Percentiles rank a stretch among this genome's conserved stretches.
Evolutionary conservation across 2,797 vertebrate genomes (phyloP).

Genomic region (Rhinella marina): DNA sequence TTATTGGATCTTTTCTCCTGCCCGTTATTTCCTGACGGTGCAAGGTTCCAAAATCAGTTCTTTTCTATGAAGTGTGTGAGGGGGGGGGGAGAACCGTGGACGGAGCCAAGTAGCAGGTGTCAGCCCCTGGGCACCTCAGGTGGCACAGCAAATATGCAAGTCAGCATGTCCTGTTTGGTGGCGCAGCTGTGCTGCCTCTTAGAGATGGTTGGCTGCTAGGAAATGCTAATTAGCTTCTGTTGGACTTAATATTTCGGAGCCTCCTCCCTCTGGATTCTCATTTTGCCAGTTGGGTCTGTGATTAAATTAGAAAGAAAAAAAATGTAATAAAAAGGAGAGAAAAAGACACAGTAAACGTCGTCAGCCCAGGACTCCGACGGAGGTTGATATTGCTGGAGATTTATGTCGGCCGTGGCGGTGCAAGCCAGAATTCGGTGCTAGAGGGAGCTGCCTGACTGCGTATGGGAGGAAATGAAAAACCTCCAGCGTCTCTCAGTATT

Average conservation of each 20-base stretch:
- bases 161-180: slow-evolving; percentile 82
- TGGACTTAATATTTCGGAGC: slow-evolving; percentile 80
- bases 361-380: slow-evolving; percentile 70
- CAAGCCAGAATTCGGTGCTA: slow-evolving; percentile 72
- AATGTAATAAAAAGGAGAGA: slow-evolving; percentile 59
- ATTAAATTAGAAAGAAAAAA: slow-evolving; percentile 75
- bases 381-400: slow-evolving; percentile 67
- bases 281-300: slow-evolving; percentile 79
- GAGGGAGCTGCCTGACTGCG: slow-evolving; percentile 71
- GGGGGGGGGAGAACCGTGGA: slow-evolving; percentile 69
- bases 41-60: slow-evolving; percentile 73
- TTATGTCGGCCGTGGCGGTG: slow-evolving; percentile 67
- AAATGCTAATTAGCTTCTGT: slow-evolving; percentile 86
- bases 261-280: slow-evolving; percentile 76
- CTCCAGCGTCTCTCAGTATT: slow-evolving; percentile 65
- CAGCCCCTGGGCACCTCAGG: slow-evolving; percentile 58
- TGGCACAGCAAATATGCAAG: slow-evolving; percentile 80
- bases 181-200: slow-evolving; percentile 84
- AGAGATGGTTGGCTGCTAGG: slow-evolving; percentile 80
- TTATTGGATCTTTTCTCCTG: slow-evolving; percentile 9
- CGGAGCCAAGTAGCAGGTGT: slow-evolving; percentile 78
- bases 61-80: slow-evolving; percentile 66
- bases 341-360: slow-evolving; percentile 68
- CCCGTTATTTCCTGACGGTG: slow-evolving; percentile 11
- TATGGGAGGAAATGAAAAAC: slow-evolving; percentile 65